Evolutionary conservation across 2,797 vertebrate species (phyloP), one percentile per base, ranked within the genome.

Genomic region (Vespertilio murinus): DNA sequence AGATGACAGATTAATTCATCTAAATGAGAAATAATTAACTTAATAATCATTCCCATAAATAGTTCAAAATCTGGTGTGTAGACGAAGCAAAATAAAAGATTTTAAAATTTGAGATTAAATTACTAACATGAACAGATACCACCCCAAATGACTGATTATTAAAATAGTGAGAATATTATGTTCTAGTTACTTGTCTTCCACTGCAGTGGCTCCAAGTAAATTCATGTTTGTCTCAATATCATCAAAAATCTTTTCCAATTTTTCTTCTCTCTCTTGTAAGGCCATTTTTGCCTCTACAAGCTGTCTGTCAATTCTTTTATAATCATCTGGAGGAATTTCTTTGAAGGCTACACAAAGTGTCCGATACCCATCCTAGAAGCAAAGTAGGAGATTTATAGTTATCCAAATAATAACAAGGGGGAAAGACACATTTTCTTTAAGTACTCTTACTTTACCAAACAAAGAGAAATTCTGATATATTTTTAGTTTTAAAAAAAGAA

Each of bases 311-410:
- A 99, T 99, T 96, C 91, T 98, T 52, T 98, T 97, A 2, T 98
- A 99, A 94, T 99, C 99, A 45, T 98, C 98, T 5, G 97, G 95
- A 75, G 97, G 97, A 13, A 99, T 98, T 83, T 97, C 97, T 98
- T 99, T 99, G 98, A 98, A 99, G 87, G 99, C 99, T 97, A 99
- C 99, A 18, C 99, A 99, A 73, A 99, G 98, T 0, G 99, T 99
- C 83, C 99, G 98, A 97, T 99, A 99, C 33, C 99, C 99, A 91
- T 99, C 99, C 99, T 99, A 97, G 80, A 96, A 88, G 96, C 86
- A 97, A 95, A 92, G 40, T 20, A 95, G 35, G 64, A 95, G 35
- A 78, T 67, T 20, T 49, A 38, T 33, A 74, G 45, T 97, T 94
- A 96, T n/a, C 14, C 45, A 67, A 70, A 47, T 67, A 81, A 45